These are phyloP conservation scores for Lamellibrachia luymesi DNA, from an alignment of 1,140 invertebrate species.

Conservation along the genomic window DNA sequence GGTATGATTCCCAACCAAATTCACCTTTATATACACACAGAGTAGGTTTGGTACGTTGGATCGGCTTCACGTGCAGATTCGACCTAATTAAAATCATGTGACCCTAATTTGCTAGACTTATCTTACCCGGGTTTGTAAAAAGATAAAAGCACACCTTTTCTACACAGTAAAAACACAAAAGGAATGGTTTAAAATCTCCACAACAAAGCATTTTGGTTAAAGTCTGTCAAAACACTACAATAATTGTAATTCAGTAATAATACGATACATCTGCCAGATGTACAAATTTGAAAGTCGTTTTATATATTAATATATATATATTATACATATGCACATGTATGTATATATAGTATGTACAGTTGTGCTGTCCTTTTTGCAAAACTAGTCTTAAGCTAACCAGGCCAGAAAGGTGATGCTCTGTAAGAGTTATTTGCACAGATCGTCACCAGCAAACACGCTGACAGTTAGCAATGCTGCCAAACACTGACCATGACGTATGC, in stretches of 20 bases:
- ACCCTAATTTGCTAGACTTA: not conserved
- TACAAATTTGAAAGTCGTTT: not conserved
- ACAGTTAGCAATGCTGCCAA: not conserved
- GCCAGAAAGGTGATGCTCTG: not conserved
- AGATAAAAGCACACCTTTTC: not conserved
- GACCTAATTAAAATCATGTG: not conserved
- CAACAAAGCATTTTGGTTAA: slow-evolving; percentile 5
- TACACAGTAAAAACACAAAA: slow-evolving; percentile 2
- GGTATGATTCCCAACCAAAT: not conserved
- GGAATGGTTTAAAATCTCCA: not conserved
- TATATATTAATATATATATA: not conserved
- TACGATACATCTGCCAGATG: not conserved
- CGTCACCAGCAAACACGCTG: not conserved
- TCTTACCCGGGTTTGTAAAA: not conserved
- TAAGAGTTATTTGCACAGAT: slow-evolving; percentile 5
- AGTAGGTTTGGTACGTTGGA: not conserved
- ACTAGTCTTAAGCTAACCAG: not conserved
- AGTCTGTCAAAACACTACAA: not conserved
- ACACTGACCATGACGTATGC: not conserved
- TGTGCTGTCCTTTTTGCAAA: not conserved
- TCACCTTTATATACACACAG: not conserved
- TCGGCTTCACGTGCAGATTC: not conserved
- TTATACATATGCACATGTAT: not conserved
- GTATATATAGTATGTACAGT: not conserved
- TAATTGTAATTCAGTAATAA: not conserved